Base-by-base conservation (phyloP, 2,888 invertebrate species). In the Phymatocera aterrima region DNA sequence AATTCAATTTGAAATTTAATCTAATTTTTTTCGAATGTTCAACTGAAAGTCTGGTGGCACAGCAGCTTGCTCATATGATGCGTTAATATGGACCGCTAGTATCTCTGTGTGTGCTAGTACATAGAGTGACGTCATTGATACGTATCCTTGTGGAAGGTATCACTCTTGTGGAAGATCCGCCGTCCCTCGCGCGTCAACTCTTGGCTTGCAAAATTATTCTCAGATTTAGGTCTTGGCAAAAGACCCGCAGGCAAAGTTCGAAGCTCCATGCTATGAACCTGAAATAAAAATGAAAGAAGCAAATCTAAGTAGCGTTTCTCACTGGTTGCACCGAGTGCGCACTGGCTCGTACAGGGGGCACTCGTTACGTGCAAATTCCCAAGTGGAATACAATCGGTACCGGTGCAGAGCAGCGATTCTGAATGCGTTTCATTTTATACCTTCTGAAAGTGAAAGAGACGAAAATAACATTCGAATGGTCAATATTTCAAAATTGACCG, bases 141-240 rank as follows among this genome's bases (percentile, higher is more conserved):
- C 86, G 92, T 91, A 87, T 93, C 93, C 92, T 95, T 95, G 91
- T 95, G 94, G 92, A 95, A 95, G 87, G 95, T 95, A 92, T 95
- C 95, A 89, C 95, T 95, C 92, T 95, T 95, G 92, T 95, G 95
- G 92, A 95, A 95, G 88, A 94, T 87, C 78, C 90, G 88, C 77
- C 91, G 89, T 51, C 91, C 90, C 83, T 90, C 91, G 79, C 90
- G 91, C 86, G 93, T 92, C 86, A 92, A 91, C 86, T 92, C 92
- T 86, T 93, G 91, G 84, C 93, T 92, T 57, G 94, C 93, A 91
- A 96, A 96, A 91, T 96, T 96, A 92, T 95, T 95, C 91, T 96
- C 96, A 81, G 96, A 96, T 91, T 96, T 96, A 86, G 96, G 96
- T 85, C 96, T 92, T 31, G 96, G 96, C 84, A 95, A 93, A 79